Percentiles rank a stretch among this genome's conserved stretches.
Conservation (phyloP, 2,888 invertebrate species). For the Drosophila gaucha region DNA sequence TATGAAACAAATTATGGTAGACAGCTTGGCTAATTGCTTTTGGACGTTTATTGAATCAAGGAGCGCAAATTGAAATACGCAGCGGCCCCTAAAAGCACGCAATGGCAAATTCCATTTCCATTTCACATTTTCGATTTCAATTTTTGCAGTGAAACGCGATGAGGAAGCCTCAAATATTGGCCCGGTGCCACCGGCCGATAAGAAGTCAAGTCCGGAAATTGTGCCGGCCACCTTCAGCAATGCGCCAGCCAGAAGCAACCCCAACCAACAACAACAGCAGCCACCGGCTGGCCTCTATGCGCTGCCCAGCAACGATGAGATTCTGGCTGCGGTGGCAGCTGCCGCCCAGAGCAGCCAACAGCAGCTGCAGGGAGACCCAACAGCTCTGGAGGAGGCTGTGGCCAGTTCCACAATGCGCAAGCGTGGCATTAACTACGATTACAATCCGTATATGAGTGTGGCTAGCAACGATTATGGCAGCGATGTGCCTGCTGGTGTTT, state of each 20-base stretch:
- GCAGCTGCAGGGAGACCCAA: slow-evolving; percentile 67
- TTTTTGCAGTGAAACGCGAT: slow-evolving; percentile 52
- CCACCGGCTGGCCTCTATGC: slow-evolving; percentile 55
- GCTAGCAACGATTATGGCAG: slow-evolving; percentile 50
- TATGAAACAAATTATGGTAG: slow-evolving; percentile 64
- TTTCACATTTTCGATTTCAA: slow-evolving; percentile 37
- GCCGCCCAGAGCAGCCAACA: slow-evolving; percentile 73
- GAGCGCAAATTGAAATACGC: slow-evolving; percentile 58
- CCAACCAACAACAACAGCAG: slow-evolving; percentile 28
- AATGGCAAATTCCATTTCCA: slow-evolving; percentile 50
- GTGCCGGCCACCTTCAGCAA: slow-evolving; percentile 80
- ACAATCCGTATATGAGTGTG: slow-evolving; percentile 62
- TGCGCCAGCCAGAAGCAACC: slow-evolving; percentile 53
- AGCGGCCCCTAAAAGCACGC: slow-evolving; percentile 49
- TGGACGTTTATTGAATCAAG: slow-evolving; percentile 68
- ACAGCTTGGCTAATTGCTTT: slow-evolving; percentile 69
- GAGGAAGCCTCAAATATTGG: slow-evolving; percentile 41
- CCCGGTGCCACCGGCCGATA: slow-evolving; percentile 66
- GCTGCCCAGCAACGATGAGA: slow-evolving; percentile 75
- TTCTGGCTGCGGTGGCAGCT: slow-evolving; percentile 81
- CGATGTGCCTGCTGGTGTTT: slow-evolving; percentile 79
- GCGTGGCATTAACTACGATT: slow-evolving; percentile 81
- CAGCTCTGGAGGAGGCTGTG: slow-evolving; percentile 55
- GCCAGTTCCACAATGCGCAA: slow-evolving; percentile 79
- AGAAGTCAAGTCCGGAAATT: slow-evolving; percentile 82